Percentiles rank a stretch among this genome's conserved stretches.
Evolutionary conservation across 2,113 vertebrate genomes (phyloP).

Genomic region (Tichodroma muraria): DNA sequence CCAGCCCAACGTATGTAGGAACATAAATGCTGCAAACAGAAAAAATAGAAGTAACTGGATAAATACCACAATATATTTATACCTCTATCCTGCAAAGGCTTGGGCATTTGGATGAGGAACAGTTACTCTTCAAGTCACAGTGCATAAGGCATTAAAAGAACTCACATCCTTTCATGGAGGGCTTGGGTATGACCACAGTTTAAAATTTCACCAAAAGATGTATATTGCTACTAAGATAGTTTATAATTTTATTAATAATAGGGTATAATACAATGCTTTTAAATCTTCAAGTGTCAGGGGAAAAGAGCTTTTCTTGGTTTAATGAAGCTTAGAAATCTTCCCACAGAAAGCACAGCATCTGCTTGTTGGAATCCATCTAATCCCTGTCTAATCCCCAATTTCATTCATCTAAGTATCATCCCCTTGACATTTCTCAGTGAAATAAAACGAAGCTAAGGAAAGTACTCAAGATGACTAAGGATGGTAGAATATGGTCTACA

Average conservation of each 20-base stretch:
- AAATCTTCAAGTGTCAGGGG: background rate
- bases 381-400: background rate
- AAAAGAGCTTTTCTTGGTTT: background rate
- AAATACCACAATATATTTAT: background rate
- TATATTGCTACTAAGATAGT: background rate
- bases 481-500: background rate
- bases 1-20: constrained; percentile 68
- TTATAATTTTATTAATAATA: background rate
- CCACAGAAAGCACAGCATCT: background rate
- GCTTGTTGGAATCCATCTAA: background rate
- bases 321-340: background rate
- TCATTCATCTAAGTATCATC: background rate
- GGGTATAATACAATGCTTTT: background rate
- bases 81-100: background rate
- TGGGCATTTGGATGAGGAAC: background rate
- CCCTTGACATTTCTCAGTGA: background rate
- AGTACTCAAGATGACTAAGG: background rate
- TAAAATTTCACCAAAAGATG: background rate
- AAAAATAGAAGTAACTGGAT: background rate
- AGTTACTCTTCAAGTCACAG: background rate
- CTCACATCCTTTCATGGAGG: background rate
- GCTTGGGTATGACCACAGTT: background rate
- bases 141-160: background rate
- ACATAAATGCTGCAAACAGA: constrained; percentile 70
- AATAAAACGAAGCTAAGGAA: background rate